Evolutionary conservation across 1,140 invertebrate genomes (phyloP), one percentile per base, ranked within the genome.

Genomic region (Bombus cullumanus): DNA sequence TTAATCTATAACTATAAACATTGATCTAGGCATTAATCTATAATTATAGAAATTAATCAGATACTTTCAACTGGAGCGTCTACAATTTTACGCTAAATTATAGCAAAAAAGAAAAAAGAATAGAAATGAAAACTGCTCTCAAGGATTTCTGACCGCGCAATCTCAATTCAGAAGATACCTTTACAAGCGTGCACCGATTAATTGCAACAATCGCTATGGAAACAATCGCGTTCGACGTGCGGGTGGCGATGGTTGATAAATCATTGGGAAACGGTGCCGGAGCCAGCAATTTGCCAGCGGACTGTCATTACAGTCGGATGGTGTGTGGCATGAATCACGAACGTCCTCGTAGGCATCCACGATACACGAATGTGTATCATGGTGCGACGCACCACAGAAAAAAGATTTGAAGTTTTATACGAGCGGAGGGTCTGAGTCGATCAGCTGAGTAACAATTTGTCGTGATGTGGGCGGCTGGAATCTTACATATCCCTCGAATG

Each of bases 361-460:
- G 37, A 57, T 53, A 53, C 73, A 43, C 78, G 53, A 86, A 89
- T 83, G 84, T 86, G 80, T 89, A 86, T 89, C 84, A 80, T 13
- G n/a, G 31, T 28, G 9, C 41, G 39, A 57, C 57, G 28, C 9
- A 37, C 10, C 28, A 53, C 18, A 43, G 72, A 34, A 62, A 68
- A 43, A 78, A 77, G 76, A 83, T 89, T 89, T 43, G 81, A 89
- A 89, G 87, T 86, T 88, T 62, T 62, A 31, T 13, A 13, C 13
- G 66, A 22, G 72, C 37, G 57, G 66, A 57, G 53, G 72, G 71
- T 80, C 81, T 69, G 64, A 53, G 15, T 57, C 86, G 89, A 89
- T 90, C 89, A 88, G 88, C 89, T 89, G 89, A 83, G 88, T 82
- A 85, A 89, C 89, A 90, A 90, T 90, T 90, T 90, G 87, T 91